phyloP scores from a whole-genome alignment of 2,113 vertebrate genomes.

The Lepisosteus oculatus region DNA sequence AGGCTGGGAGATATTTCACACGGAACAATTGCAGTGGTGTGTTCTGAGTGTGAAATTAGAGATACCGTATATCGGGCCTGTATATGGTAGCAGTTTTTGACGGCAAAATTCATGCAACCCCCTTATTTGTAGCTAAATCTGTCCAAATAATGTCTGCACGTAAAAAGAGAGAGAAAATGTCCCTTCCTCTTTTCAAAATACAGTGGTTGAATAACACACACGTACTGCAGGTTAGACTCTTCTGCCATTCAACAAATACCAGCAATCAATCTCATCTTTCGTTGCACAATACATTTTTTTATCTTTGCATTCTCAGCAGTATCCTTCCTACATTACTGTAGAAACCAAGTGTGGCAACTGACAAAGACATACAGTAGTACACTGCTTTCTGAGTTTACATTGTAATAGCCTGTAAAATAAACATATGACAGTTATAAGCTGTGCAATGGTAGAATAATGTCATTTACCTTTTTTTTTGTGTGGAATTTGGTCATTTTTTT shows the following conservation, averaged over 20 bases:
- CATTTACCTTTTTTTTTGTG: not conserved
- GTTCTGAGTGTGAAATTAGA: no score
- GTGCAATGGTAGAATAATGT: not conserved
- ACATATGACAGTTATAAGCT: not conserved
- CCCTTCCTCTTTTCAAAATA: no score
- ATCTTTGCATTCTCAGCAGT: constrained; percentile 15
- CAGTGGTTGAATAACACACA: no score
- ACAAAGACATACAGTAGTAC: constrained; percentile 6
- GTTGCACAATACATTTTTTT: constrained; percentile 20
- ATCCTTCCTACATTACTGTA: constrained; percentile 21
- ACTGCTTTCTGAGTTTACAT: constrained; percentile 5
- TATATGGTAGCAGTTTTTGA: no score
- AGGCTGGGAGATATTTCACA: no score
- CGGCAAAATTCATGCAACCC: no score
- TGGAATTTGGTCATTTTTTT: no score
- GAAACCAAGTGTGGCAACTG: constrained; percentile 8
- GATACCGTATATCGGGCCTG: no score
- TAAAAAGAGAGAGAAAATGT: no score
- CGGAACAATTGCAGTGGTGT: no score
- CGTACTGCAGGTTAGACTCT: constrained; percentile 3
- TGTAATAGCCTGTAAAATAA: constrained; percentile 14
- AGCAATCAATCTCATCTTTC: constrained; percentile 26
- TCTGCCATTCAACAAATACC: constrained; percentile 23
- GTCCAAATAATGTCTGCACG: no score
- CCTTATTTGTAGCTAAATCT: no score